These are phyloP conservation scores for Adrianichthys oophorus DNA, from an alignment of 2,797 vertebrate species.

Conservation along the genomic window DNA sequence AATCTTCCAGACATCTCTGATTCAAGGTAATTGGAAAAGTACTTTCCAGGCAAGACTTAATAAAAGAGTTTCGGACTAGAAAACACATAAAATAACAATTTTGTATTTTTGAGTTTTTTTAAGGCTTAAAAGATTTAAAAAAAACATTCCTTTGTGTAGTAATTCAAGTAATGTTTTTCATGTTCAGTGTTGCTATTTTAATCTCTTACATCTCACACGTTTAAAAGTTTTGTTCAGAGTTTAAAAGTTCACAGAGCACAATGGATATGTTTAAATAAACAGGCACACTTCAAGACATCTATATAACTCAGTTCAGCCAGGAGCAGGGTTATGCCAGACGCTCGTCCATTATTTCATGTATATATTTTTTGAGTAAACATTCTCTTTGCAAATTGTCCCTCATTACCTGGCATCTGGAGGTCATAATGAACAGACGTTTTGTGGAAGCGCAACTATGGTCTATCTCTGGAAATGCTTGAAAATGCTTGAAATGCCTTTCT, in stretches of 20 bases:
- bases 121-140: too few relatives aligned
- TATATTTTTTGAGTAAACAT: slow-evolving; percentile 32
- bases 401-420: slow-evolving; percentile 65
- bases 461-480: slow-evolving; percentile 42
- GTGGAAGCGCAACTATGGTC: slow-evolving; percentile 49
- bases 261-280: slow-evolving; percentile 23
- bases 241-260: slow-evolving; percentile 36
- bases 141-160: too few relatives aligned
- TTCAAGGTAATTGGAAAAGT: slow-evolving; percentile 43
- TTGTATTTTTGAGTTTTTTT: too few relatives aligned
- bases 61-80: slow-evolving; percentile 40
- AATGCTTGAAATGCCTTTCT: slow-evolving; percentile 34
- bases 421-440: slow-evolving; percentile 52
- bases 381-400: slow-evolving; percentile 46
- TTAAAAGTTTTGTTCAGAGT: slow-evolving; percentile 15
- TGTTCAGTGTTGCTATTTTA: neutral
- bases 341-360: slow-evolving; percentile 15
- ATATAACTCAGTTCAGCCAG: slow-evolving; percentile 17
- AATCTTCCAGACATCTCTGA: slow-evolving; percentile 55
- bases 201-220: neutral
- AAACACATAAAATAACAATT: too few relatives aligned
- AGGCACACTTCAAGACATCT: slow-evolving; percentile 33
- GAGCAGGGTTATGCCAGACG: slow-evolving; percentile 12
- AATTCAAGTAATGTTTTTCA: neutral
- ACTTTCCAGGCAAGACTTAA: slow-evolving; percentile 43